phyloP scores from a whole-genome alignment of 2,888 invertebrate genomes.

The Drosophila lutescens region DNA sequence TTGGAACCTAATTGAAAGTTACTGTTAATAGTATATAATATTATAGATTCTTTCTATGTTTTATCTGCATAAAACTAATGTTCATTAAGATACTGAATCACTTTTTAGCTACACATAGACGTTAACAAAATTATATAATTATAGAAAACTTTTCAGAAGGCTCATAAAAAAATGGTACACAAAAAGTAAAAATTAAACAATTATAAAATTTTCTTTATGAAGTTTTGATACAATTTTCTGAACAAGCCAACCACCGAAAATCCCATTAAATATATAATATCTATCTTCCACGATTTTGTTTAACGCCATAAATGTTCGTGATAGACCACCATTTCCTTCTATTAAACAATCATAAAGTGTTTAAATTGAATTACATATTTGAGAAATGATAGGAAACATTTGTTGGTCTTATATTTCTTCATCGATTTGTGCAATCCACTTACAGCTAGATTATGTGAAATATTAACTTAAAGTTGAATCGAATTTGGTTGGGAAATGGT shows the following conservation, averaged over 20 bases:
- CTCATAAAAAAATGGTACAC: neutral
- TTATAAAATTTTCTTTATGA: neutral
- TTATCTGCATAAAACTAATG: no score
- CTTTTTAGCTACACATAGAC: neutral
- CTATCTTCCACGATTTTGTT: neutral
- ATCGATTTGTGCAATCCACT: slow-evolving; percentile 12
- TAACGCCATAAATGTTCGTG: neutral
- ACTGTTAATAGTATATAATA: no score
- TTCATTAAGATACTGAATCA: neutral
- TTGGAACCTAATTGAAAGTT: neutral
- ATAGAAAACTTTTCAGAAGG: neutral
- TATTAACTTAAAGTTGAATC: slow-evolving; percentile 2
- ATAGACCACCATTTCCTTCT: neutral
- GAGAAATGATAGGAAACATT: slow-evolving; percentile 1
- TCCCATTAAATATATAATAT: neutral
- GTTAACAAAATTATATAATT: neutral
- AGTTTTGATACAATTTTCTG: neutral
- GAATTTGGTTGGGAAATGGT: slow-evolving; percentile 26
- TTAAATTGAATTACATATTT: neutral
- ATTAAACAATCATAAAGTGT: neutral
- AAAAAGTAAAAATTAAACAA: neutral
- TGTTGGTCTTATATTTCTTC: neutral
- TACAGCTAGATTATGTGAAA: slow-evolving; percentile 3
- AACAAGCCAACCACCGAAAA: neutral
- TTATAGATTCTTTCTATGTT: no score